Evolutionary conservation across 2,797 vertebrate genomes (phyloP).

Genomic region (Euphonia xanthogaster): DNA sequence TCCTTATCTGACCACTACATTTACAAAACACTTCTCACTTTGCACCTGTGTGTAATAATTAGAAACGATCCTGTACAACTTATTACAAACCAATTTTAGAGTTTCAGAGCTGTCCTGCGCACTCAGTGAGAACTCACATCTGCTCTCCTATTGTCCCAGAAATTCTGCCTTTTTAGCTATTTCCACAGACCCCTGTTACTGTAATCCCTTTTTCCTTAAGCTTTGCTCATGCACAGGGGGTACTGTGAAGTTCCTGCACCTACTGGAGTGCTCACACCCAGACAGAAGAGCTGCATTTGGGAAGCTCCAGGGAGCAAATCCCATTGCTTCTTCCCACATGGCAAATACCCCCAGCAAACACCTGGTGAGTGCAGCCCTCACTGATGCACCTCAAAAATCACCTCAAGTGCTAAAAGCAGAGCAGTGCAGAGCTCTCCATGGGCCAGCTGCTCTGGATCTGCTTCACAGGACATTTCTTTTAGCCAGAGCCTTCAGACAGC

Average conservation of each 20-base stretch:
- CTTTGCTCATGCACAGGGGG: background rate
- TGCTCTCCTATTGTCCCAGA: background rate
- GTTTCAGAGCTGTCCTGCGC: background rate
- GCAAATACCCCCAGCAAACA: background rate
- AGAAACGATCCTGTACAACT: background rate
- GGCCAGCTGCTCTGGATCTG: background rate
- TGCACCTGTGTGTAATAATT: background rate
- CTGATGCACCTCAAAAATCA: background rate
- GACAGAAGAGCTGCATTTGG: background rate
- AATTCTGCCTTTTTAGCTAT: background rate
- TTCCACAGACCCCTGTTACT: background rate
- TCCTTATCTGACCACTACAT: constrained; percentile 16
- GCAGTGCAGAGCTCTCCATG: background rate
- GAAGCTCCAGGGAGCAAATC: background rate
- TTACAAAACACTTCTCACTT: background rate
- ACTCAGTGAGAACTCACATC: background rate
- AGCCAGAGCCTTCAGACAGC: background rate
- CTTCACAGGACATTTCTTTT: background rate
- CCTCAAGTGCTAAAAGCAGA: background rate
- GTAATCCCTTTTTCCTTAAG: background rate
- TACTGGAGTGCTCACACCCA: background rate
- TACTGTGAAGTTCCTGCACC: background rate
- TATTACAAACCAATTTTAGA: background rate
- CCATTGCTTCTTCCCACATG: background rate
- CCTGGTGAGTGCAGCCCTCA: background rate